Conservation (phyloP, 2,797 vertebrate species). For the Otolemur crassicaudatus region DNA sequence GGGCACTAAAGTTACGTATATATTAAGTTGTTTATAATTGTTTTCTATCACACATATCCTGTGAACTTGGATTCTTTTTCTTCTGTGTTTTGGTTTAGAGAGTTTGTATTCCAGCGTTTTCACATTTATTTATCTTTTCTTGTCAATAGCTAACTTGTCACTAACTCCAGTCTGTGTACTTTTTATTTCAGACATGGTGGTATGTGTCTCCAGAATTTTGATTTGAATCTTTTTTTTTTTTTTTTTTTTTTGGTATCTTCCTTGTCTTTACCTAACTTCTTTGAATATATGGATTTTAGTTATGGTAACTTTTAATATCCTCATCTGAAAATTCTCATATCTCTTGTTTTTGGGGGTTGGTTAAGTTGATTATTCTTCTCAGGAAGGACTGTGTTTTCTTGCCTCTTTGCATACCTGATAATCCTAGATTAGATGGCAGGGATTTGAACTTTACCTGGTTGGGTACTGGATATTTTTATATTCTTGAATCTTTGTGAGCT, state of each 20-base stretch:
- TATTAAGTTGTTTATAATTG: not conserved
- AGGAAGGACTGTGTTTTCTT: not conserved
- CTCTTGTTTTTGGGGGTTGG: not conserved
- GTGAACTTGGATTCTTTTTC: not conserved
- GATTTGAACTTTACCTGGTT: not conserved
- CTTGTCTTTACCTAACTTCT: not conserved
- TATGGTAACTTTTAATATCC: not conserved
- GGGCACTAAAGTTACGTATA: not conserved
- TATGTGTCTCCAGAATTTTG: not conserved
- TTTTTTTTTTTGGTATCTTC: not conserved
- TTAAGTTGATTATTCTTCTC: not conserved
- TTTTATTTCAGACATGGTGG: not conserved
- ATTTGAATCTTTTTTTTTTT: not conserved
- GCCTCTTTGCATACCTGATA: not conserved
- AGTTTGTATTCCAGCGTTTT: not conserved
- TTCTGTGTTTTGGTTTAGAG: not conserved
- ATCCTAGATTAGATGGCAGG: not conserved
- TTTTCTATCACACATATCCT: not conserved
- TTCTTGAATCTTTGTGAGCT: not conserved
- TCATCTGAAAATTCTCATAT: not conserved
- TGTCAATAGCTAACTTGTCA: no score
- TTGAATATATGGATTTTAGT: not conserved
- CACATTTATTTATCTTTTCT: not conserved
- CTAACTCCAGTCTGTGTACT: not conserved
- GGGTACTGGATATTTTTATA: not conserved